Evolutionary conservation across 2,888 invertebrate species (phyloP).

Genomic region (Nemapogon koenigi): DNA sequence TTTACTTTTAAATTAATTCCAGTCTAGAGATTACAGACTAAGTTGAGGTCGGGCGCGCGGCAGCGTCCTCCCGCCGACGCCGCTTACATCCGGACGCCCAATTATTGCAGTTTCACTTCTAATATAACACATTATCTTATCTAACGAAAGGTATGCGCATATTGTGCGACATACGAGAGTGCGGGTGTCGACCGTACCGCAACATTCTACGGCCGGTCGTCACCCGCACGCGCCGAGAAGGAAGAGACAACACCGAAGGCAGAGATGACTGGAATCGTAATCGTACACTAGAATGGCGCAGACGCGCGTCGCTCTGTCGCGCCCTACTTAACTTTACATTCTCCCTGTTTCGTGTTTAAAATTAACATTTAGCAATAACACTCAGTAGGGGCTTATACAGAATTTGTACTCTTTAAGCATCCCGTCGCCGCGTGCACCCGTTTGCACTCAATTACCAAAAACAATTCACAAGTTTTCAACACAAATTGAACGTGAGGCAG

Average conservation of each 20-base stretch:
- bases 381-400: constrained; percentile 69
- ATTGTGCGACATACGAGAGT: constrained; percentile 28
- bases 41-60: constrained; percentile 16
- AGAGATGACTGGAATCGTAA: constrained; percentile 31
- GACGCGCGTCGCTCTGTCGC: constrained; percentile 7
- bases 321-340: constrained; percentile 20
- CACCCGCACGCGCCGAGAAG: constrained; percentile 24
- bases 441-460: too few relatives aligned
- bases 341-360: constrained; percentile 47
- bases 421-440: constrained; percentile 41
- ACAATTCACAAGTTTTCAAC: too few relatives aligned
- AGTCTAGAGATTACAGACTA: constrained; percentile 6
- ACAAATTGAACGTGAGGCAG: too few relatives aligned
- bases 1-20: constrained; percentile 1
- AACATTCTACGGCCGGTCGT: neutral
- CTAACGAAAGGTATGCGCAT: constrained; percentile 47
- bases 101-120: constrained; percentile 52
- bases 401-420: constrained; percentile 75
- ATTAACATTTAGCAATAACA: constrained; percentile 49
- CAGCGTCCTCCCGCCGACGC: constrained; percentile 13
- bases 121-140: constrained; percentile 59
- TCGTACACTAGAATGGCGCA: neutral
- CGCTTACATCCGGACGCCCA: neutral
- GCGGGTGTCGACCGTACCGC: neutral
- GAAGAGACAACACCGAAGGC: constrained; percentile 60